phyloP scores from a whole-genome alignment of 2,113 vertebrate species.

The Carassius gibelio region DNA sequence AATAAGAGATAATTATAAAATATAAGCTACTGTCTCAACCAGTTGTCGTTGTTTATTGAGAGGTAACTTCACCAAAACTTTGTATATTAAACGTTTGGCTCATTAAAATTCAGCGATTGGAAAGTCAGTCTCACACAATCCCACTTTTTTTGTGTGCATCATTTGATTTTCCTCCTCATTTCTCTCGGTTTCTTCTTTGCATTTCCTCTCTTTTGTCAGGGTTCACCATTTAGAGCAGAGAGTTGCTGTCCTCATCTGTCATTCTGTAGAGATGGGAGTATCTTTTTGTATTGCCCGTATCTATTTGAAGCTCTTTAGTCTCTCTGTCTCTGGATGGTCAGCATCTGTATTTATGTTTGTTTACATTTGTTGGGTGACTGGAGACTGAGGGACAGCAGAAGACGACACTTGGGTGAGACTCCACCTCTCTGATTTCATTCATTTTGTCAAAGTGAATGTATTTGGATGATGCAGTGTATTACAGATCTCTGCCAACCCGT shows the following conservation, averaged over 20 bases:
- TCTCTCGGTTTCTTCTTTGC: neutral
- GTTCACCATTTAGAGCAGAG: conserved; percentile 15
- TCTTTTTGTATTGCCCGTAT: neutral
- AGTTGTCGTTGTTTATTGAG: neutral
- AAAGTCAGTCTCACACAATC: neutral
- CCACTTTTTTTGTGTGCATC: neutral
- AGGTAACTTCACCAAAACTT: neutral
- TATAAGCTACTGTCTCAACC: neutral
- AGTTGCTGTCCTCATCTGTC: neutral
- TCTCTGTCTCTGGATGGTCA: conserved; percentile 49
- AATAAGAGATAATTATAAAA: neutral
- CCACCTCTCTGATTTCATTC: conserved; percentile 67
- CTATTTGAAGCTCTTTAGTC: neutral
- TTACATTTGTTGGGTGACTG: conserved; percentile 53
- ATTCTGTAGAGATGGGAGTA: neutral
- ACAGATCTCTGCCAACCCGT: neutral
- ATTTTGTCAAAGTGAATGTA: conserved; percentile 59
- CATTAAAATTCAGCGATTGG: neutral
- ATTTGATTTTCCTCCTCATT: neutral
- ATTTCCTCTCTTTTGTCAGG: neutral
- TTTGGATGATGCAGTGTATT: conserved; percentile 23
- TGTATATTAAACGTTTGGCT: neutral
- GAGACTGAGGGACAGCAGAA: conserved; percentile 57
- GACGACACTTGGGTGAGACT: conserved; percentile 69
- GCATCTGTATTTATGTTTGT: conserved; percentile 20